Evolutionary conservation across 2,888 invertebrate genomes (phyloP), one percentile per base, ranked within the genome.

Genomic region (Plemyria rubiginata): DNA sequence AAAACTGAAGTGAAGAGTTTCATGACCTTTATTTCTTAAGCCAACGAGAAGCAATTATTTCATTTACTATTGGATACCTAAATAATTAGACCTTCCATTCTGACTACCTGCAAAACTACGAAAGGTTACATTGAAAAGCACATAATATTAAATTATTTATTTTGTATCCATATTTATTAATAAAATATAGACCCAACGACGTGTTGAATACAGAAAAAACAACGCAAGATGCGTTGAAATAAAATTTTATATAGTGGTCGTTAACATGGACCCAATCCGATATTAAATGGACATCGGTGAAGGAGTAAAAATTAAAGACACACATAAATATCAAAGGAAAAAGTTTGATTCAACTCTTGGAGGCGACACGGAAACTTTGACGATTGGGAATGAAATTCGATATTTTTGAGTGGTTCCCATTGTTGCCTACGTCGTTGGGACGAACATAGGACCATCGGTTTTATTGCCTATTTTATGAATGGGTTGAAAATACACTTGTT

Each of bases 191-290:
- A 87, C 77, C 79, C 84, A 85, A 90, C 86, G 86, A 89, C 70
- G 84, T 86, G 86, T 90, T 87, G 84, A 87, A 83, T 82, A 85
- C 79, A 85, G 83, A 88, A 88, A 86, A 84, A 84, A 79, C 78
- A 79, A 81, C 73, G 77, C 75, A 77, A 80, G 85, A 81, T 79
- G 82, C 85, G 85, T 87, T 86, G 84, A 90, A 90, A 92, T 91
- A 92, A 91, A 90, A 88, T 89, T 89, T 89, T 88, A 91, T 92
- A 88, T 87, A 88, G 85, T 84, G 91, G 85, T 89, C 92, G 90
- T 92, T 92, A 92, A 92, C 89, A 82, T 83, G 82, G 84, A 80
- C 86, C 80, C 79, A 80, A 83, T 84, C 81, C 86, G 81, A 90
- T 90, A 90, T 91, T 89, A 91, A 91, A 92, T 87, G 90, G 88